Percentiles rank a stretch among this genome's conserved stretches.
Conservation (phyloP, 2,888 invertebrate genomes). For the Yponomeuta sedellus region DNA sequence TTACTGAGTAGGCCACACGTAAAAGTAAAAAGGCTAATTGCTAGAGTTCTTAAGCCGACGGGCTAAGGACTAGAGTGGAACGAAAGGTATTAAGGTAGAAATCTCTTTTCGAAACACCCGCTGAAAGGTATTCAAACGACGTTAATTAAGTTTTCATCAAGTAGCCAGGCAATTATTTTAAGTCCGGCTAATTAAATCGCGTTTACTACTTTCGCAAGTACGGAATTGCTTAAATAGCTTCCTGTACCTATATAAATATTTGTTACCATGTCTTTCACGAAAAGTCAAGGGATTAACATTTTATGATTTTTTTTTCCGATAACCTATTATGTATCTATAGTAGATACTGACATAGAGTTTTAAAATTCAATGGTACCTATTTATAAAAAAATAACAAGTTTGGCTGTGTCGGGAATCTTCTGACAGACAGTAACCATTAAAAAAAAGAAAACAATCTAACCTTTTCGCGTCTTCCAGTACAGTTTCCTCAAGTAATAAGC, state of each 20-base stretch:
- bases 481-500: slow-evolving; percentile 77
- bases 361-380: no score
- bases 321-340: neutral
- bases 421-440: neutral
- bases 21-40: neutral
- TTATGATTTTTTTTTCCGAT: no score
- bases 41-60: neutral
- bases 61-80: neutral
- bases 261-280: no score
- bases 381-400: neutral
- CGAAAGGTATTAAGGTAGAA: neutral
- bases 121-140: neutral
- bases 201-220: neutral
- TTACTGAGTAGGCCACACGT: neutral
- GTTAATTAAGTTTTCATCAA: neutral
- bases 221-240: neutral
- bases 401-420: neutral
- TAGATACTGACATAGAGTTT: no score
- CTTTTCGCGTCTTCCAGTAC: slow-evolving; percentile 78
- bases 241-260: neutral
- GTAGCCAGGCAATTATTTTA: neutral
- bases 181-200: neutral
- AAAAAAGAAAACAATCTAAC: slow-evolving; percentile 44
- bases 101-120: neutral
- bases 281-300: no score